phyloP scores from a whole-genome alignment of 2,888 invertebrate species.

The Mythimna vitellina region DNA sequence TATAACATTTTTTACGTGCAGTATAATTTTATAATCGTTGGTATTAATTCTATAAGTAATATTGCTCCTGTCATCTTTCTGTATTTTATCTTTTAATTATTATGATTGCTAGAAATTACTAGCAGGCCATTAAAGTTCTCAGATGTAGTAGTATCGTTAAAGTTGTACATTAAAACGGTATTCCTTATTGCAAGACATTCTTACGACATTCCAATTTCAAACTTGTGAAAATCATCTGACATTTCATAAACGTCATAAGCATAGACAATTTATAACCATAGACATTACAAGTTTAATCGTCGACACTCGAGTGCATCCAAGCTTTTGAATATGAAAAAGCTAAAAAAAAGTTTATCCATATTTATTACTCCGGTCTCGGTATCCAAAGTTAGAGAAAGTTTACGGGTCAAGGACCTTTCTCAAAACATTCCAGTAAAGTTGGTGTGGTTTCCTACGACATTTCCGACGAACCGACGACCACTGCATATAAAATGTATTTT shows the following conservation, averaged over 20 bases:
- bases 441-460: slow-evolving; percentile 45
- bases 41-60: slow-evolving; percentile 4
- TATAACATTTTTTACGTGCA: slow-evolving; percentile 15
- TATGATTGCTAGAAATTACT: slow-evolving; percentile 16
- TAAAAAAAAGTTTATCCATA: slow-evolving; percentile 74
- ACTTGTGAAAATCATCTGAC: background rate
- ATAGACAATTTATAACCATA: slow-evolving; percentile 23
- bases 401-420: slow-evolving; percentile 80
- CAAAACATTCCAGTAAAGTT: slow-evolving; percentile 76
- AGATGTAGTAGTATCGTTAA: background rate
- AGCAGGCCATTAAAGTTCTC: background rate
- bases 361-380: slow-evolving; percentile 76
- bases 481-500: slow-evolving; percentile 28
- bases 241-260: slow-evolving; percentile 6
- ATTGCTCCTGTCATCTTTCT: background rate
- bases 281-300: slow-evolving; percentile 17
- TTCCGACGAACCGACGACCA: slow-evolving; percentile 35
- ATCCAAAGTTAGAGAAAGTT: slow-evolving; percentile 78
- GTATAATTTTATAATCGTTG: slow-evolving; percentile 5
- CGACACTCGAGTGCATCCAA: slow-evolving; percentile 40
- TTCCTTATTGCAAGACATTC: slow-evolving; percentile 5
- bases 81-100: slow-evolving; percentile 2
- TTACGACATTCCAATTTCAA: background rate
- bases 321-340: slow-evolving; percentile 55
- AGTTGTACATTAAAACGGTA: background rate